Evolutionary conservation across 2,797 vertebrate genomes (phyloP), one percentile per base, ranked within the genome.

Genomic region (Streptopelia turtur): DNA sequence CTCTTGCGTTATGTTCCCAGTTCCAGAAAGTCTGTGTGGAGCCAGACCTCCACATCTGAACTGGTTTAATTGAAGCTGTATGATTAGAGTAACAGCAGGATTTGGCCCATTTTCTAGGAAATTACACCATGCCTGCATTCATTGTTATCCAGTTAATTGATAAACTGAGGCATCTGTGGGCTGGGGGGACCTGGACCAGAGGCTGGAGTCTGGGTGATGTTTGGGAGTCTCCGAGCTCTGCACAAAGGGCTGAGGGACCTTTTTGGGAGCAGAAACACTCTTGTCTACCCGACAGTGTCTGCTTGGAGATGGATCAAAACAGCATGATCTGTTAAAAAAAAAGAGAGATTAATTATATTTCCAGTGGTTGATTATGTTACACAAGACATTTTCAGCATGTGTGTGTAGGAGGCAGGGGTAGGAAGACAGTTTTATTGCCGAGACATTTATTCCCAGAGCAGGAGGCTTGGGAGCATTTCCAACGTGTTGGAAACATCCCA

Each of bases 31-130:
- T 25, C 68, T 77, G 16, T 53, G 31, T 24, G 31, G 53, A 91
- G 83, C 50, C 89, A 83, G 71, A 84, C 8, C 24, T 70, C 27
- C 0, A 1, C 2, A 1, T 55, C 55, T 81, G 28, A 69, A 53
- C 57, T 18, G 24, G 16, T 61, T 94, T 91, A 65, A 86, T 94
- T 45, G 33, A 83, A 85, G 65, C 53, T 28, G 66, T 41, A 8
- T 86, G 80, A 65, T 75, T 43, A 17, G 55, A 71, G 39, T 21
- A 70, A 39, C 45, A 76, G 87, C 37, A 79, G 88, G 89, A 77
- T 92, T 90, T 90, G 81, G 71, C 63, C 78, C 24, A n/a, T 92
- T 94, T 90, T 83, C 41, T 72, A 81, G 83, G 95, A 93, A 93
- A 88, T 96, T 23, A 59, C 65, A 65, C 55, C 72, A 47, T 78